Evolutionary conservation across 2,888 invertebrate species (phyloP).

Genomic region (Eupithecia subumbrata): DNA sequence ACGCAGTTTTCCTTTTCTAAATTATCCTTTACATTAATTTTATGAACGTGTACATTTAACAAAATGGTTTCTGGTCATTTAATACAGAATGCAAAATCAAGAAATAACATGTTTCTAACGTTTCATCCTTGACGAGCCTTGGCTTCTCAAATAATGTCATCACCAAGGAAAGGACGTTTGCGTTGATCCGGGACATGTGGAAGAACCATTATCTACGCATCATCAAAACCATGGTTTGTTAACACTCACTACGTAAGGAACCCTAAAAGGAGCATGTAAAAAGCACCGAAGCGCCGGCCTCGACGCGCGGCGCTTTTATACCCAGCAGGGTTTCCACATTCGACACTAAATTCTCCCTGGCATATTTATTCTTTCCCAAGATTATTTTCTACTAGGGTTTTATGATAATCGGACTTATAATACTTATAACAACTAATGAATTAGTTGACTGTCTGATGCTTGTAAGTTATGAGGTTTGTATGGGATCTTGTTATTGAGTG

Average conservation of each 20-base stretch:
- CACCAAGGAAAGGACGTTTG: not conserved
- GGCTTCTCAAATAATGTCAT: not conserved
- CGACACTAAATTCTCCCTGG: conserved; percentile 77
- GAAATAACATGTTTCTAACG: not conserved
- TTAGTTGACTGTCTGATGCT: conserved; percentile 63
- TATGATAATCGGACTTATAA: conserved; percentile 76
- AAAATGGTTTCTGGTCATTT: not conserved
- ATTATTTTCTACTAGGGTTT: conserved; percentile 81
- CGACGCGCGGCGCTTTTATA: conserved; percentile 72
- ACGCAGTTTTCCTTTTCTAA: no score
- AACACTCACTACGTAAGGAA: not conserved
- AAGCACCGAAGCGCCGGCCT: conserved; percentile 72
- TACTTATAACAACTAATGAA: conserved; percentile 77
- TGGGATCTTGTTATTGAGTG: conserved; percentile 37
- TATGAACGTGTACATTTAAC: not conserved
- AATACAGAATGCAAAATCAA: not conserved
- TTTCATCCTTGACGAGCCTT: no score
- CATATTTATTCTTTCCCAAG: conserved; percentile 76
- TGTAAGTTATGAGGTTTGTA: conserved; percentile 32
- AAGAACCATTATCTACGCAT: not conserved
- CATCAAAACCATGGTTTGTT: not conserved
- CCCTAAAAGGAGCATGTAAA: conserved; percentile 44
- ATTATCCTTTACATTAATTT: not conserved
- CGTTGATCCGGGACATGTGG: not conserved
- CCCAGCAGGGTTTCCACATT: conserved; percentile 69